Conservation (phyloP, 1,140 invertebrate genomes). For the Camponotus vicinus region DNA sequence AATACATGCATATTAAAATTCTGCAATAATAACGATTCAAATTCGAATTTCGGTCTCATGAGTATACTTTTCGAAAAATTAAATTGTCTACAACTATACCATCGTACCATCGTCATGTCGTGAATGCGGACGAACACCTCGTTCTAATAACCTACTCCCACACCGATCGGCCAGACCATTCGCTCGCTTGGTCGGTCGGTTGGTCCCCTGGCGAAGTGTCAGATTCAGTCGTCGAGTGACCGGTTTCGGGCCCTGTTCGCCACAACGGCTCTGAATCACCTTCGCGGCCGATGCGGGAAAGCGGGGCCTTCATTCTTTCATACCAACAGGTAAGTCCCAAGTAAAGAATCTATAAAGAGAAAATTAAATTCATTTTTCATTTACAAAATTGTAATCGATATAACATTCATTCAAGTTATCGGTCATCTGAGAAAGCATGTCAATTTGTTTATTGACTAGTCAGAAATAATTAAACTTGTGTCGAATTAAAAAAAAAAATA, state of each 20-base stretch:
- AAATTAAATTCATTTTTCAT: not conserved
- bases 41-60: not conserved
- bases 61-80: not conserved
- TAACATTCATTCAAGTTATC: not conserved
- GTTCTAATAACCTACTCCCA: slow-evolving; percentile 85
- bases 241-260: slow-evolving; percentile 75
- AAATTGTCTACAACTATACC: not conserved
- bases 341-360: not conserved
- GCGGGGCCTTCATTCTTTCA: slow-evolving; percentile 56
- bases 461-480: not conserved
- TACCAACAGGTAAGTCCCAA: slow-evolving; percentile 38
- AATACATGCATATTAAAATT: not conserved
- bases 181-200: not conserved
- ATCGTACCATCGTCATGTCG: slow-evolving; percentile 33
- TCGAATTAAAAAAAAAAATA: not conserved
- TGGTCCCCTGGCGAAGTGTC: slow-evolving; percentile 1
- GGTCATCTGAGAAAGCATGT: not conserved
- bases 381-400: not conserved
- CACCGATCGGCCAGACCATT: slow-evolving; percentile 54
- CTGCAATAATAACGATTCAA: not conserved
- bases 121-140: slow-evolving; percentile 71
- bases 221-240: slow-evolving; percentile 79
- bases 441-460: not conserved
- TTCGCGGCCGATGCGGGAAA: slow-evolving; percentile 58
- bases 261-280: slow-evolving; percentile 55